Conservation (phyloP, 2,113 vertebrate species). For the Rhea americana region DNA sequence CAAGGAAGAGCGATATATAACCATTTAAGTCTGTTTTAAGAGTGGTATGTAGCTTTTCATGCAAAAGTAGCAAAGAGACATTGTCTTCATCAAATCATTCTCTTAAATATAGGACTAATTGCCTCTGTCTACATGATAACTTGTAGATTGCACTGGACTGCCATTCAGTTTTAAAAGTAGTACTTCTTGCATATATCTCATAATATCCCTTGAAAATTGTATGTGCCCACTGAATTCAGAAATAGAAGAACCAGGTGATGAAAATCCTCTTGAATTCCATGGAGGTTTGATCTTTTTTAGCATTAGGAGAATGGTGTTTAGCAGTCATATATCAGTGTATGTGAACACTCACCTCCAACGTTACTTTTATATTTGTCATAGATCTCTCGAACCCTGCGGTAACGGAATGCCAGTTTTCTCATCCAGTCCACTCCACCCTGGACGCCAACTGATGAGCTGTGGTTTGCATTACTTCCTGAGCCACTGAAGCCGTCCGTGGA, state of each 20-base stretch:
- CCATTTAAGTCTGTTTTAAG: background rate
- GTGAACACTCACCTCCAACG: slow-evolving; percentile 84
- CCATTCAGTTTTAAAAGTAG: rapidly evolving
- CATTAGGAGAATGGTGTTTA: background rate
- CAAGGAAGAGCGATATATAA: too few species aligned
- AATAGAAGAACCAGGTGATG: background rate
- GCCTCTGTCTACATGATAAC: rapidly evolving
- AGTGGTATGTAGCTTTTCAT: background rate
- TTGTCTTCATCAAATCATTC: background rate
- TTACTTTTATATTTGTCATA: slow-evolving; percentile 92
- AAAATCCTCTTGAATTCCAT: background rate
- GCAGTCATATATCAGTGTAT: background rate
- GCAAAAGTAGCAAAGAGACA: background rate
- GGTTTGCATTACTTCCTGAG: slow-evolving; percentile 79
- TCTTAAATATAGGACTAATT: background rate
- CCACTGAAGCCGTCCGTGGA: slow-evolving; percentile 91
- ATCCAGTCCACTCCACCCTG: slow-evolving; percentile 98
- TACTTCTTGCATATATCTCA: background rate
- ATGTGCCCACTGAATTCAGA: background rate
- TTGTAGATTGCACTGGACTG: background rate
- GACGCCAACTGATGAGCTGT: slow-evolving; percentile 82
- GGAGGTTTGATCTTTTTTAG: background rate
- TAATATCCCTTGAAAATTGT: background rate
- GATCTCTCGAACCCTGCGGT: slow-evolving; percentile 93
- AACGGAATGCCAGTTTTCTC: slow-evolving; percentile 96